These are phyloP conservation scores for Hanleya hanleyi DNA, from an alignment of 2,888 invertebrate genomes.

Conservation along the genomic window DNA sequence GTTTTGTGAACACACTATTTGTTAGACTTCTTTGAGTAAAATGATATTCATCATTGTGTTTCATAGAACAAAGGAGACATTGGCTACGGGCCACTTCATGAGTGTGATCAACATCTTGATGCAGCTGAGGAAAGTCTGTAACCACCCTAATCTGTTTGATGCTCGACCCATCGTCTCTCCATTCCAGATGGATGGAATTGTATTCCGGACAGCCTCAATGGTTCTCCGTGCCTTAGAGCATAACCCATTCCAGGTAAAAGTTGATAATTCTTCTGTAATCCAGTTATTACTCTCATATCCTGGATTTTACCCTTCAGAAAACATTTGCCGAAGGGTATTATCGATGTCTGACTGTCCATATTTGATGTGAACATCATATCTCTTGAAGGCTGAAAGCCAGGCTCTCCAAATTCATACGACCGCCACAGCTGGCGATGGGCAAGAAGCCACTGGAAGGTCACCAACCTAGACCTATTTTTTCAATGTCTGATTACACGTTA, in stretches of 20 bases:
- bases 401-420: no score
- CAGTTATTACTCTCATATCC: no score
- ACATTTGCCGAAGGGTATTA: no score
- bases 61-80: slow-evolving; percentile 90
- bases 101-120: slow-evolving; percentile 99
- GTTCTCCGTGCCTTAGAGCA: slow-evolving; percentile 82
- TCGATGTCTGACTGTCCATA: no score
- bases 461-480: no score
- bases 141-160: slow-evolving; percentile 86
- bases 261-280: no score
- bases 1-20: neutral
- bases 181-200: slow-evolving; percentile 82
- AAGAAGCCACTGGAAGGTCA: no score
- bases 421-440: no score
- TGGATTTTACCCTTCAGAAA: no score
- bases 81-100: slow-evolving; percentile 92
- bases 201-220: slow-evolving; percentile 78
- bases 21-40: neutral
- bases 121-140: slow-evolving; percentile 99
- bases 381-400: no score
- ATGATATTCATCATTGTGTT: neutral
- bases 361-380: no score
- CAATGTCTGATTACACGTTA: no score
- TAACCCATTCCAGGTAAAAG: slow-evolving; percentile 82
- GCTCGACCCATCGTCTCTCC: slow-evolving; percentile 95